Evolutionary conservation across 2,113 vertebrate species (phyloP), one percentile per base, ranked within the genome.

Genomic region (Redunca redunca): DNA sequence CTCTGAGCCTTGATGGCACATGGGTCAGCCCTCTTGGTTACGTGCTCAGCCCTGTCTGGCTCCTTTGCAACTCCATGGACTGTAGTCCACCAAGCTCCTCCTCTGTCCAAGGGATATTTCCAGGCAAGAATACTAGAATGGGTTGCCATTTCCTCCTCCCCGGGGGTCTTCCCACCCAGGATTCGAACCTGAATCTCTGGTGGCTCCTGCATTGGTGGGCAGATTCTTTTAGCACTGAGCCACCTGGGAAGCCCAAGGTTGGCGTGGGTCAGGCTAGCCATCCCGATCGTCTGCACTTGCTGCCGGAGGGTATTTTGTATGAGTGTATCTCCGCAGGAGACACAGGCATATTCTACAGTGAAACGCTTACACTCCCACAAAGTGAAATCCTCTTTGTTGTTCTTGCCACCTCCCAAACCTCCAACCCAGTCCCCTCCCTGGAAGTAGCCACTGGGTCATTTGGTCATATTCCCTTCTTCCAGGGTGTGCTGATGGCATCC

Each of bases 1-100:
- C 74, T n/a, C 7, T 0, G 15, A 30, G 77, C 36, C 88, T 26
- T 14, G 64, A 25, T 33, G 2, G 12, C 16, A 48, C 1, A 0
- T 3, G 16, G 62, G 80, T 26, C 82, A 12, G 36, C 13, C 46
- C n/a, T 43, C 23, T 77, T 26, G 71, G 23, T 26, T 77, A 43
- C 2, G 6, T 77, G 71, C 23, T 43, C 71, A 77, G 71, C 14
- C 71, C 36, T 77, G 71, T 26, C 23, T 77, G 71, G 71, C 71
- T 43, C 23, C 14, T 77, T 26, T 77, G 71, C 23, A 0, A 77
- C 23, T 11, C 23, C 23, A 26, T 77, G 71, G 23, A 43, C 40
- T 13, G 23, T 77, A 43, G 71, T 15, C 40, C 40, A 26, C 40
- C 40, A 15, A 40, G 71, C 36, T 26, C 6, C 23, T 26, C 21